Evolutionary conservation across 2,113 vertebrate genomes (phyloP).

Genomic region (Lophochroa leadbeateri): DNA sequence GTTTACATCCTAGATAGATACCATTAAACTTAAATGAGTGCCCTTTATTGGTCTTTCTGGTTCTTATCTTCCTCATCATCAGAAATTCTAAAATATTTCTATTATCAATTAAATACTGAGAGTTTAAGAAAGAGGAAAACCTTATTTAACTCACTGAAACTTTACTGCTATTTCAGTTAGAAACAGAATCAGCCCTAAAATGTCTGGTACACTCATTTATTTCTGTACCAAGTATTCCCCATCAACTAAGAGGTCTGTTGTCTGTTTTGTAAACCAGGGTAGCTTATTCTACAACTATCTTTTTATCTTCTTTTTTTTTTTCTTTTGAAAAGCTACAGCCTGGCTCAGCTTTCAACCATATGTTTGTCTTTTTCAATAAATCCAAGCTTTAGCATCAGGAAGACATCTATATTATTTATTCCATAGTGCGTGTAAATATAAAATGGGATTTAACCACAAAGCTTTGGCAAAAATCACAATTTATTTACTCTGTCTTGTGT

Average conservation of each 20-base stretch:
- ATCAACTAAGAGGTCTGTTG: not conserved
- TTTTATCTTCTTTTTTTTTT: not conserved
- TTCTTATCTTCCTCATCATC: not conserved
- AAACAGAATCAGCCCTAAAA: not conserved
- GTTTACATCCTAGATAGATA: not conserved
- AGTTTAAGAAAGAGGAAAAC: not conserved
- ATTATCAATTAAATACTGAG: not conserved
- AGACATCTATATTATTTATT: constrained; percentile 9
- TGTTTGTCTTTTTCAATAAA: constrained; percentile 30
- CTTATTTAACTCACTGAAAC: not conserved
- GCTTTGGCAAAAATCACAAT: not conserved
- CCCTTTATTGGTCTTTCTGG: not conserved
- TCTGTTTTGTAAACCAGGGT: not conserved
- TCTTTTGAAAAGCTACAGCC: constrained; percentile 1
- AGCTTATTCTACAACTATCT: not conserved
- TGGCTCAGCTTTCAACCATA: constrained; percentile 6
- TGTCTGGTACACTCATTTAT: not conserved
- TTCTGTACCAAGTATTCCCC: not conserved
- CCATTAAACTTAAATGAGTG: not conserved
- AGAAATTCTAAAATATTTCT: not conserved
- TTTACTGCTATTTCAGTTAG: not conserved
- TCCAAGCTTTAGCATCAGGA: constrained; percentile 16
- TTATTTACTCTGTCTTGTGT: not conserved
- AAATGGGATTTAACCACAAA: constrained; percentile 28
- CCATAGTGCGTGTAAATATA: not conserved